phyloP scores from a whole-genome alignment of 2,888 invertebrate genomes.

The Thera obeliscata region DNA sequence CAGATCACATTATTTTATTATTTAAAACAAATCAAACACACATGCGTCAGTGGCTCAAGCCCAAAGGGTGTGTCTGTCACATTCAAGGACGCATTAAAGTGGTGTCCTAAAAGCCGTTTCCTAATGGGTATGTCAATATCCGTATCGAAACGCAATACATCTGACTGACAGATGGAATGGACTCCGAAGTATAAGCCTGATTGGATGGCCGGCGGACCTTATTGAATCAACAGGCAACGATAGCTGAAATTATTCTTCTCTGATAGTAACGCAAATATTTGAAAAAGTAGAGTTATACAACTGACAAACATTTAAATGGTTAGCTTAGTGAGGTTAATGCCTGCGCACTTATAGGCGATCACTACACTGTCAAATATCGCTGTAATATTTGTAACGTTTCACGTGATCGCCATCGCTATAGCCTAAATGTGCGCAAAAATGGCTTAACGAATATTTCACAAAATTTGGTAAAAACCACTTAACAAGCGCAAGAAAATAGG shows the following conservation, averaged over 20 bases:
- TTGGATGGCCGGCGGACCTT: slow-evolving; percentile 21
- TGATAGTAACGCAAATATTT: neutral
- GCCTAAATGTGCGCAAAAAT: no score
- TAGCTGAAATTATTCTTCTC: neutral
- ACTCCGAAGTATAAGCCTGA: slow-evolving; percentile 11
- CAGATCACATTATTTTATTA: no score
- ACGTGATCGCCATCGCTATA: no score
- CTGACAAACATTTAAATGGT: no score
- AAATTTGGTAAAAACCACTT: no score
- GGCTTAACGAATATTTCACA: no score
- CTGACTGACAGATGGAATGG: slow-evolving; percentile 10
- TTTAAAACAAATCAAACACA: slow-evolving; percentile 11
- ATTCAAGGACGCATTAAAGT: slow-evolving; percentile 11
- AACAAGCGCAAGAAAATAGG: no score
- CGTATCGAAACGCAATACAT: slow-evolving; percentile 22
- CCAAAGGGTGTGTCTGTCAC: slow-evolving; percentile 7
- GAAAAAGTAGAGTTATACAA: no score
- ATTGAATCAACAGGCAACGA: slow-evolving; percentile 36
- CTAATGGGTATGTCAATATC: slow-evolving; percentile 30
- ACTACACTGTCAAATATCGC: no score
- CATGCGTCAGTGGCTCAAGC: slow-evolving; percentile 1
- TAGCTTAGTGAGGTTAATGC: no score
- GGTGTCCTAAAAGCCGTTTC: slow-evolving; percentile 11
- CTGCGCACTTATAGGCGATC: no score
- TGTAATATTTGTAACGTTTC: no score